phyloP scores from a whole-genome alignment of 2,797 vertebrate species.

The Fratercula arctica region DNA sequence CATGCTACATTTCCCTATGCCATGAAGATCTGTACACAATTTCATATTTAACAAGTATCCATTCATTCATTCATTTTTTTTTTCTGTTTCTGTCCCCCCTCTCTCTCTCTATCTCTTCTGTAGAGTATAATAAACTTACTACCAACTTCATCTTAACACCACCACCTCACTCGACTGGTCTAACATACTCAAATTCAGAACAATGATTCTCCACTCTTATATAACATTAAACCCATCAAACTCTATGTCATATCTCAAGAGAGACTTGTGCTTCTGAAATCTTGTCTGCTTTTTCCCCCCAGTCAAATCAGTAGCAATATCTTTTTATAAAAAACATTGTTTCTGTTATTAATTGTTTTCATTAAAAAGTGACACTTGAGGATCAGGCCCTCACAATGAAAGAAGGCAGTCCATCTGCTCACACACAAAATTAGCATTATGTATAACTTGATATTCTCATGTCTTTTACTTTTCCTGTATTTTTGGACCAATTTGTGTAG shows the following conservation, averaged over 20 bases:
- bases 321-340: background rate
- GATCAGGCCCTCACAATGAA: background rate
- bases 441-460: background rate
- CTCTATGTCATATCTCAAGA: background rate
- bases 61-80: background rate
- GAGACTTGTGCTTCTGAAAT: background rate
- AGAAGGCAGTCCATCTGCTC: background rate
- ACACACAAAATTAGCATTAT: background rate
- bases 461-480: background rate
- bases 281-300: background rate
- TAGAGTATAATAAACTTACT: background rate
- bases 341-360: background rate
- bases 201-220: background rate
- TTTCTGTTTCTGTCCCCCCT: background rate
- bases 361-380: background rate
- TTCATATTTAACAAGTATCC: background rate
- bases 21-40: background rate
- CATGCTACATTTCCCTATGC: background rate
- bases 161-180: background rate
- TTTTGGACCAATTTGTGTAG: background rate
- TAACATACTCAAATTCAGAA: background rate
- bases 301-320: background rate
- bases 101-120: accelerated
- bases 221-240: background rate
- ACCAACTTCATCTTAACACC: background rate